These are phyloP conservation scores for Burhinus oedicnemus DNA, from an alignment of 2,113 vertebrate species.

Conservation along the genomic window DNA sequence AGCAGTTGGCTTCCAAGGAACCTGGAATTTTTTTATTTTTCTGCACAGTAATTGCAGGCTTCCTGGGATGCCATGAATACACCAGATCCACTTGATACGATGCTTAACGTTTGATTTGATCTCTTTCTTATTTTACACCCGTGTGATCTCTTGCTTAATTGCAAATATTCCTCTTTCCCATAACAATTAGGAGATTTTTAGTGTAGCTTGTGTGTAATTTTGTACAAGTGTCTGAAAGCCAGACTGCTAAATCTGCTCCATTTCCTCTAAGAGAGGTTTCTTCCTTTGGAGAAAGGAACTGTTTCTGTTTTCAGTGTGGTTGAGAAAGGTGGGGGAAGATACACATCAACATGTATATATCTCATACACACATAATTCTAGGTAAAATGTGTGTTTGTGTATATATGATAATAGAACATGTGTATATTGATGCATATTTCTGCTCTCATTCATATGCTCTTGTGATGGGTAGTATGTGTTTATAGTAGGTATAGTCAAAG, in stretches of 20 bases:
- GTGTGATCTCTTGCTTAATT: neutral
- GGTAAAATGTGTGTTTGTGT: neutral
- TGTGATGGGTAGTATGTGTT: neutral
- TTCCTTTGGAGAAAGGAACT: neutral
- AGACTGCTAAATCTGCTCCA: neutral
- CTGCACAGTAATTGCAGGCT: neutral
- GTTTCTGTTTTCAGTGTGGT: neutral
- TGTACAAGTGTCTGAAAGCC: neutral
- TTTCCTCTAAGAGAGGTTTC: neutral
- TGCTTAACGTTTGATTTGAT: neutral
- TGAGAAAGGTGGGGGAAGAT: neutral
- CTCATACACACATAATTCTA: neutral
- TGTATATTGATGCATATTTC: neutral
- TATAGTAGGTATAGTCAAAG: neutral
- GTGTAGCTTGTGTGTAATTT: neutral
- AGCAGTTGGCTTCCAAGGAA: constrained; percentile 14
- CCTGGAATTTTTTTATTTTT: neutral
- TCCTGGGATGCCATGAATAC: neutral
- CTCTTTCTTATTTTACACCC: neutral
- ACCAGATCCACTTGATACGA: neutral
- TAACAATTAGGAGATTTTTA: neutral
- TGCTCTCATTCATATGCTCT: neutral
- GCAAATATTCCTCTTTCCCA: neutral
- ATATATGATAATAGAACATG: neutral
- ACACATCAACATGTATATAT: neutral